These are phyloP conservation scores for Caenorhabditis becei DNA, from an alignment of 2,888 invertebrate genomes.

Conservation along the genomic window DNA sequence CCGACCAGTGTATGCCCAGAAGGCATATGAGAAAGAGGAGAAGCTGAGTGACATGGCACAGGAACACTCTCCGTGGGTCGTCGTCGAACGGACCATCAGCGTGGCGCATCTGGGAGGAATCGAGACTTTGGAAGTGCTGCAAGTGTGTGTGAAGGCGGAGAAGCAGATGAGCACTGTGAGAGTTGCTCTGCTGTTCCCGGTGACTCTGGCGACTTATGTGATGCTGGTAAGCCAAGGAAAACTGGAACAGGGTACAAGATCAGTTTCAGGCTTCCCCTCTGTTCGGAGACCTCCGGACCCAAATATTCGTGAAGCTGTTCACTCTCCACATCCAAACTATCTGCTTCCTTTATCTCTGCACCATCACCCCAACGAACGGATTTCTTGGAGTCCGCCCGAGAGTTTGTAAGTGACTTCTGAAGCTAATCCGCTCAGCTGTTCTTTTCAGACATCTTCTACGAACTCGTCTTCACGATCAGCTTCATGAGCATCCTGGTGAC, in stretches of 20 bases:
- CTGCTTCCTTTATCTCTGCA: conserved; percentile 79
- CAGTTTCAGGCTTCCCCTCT: conserved; percentile 74
- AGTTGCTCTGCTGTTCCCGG: conserved; percentile 74
- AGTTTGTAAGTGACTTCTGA: conserved; percentile 70
- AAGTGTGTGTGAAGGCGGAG: conserved; percentile 75
- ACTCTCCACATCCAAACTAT: conserved; percentile 77
- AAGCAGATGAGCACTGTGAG: conserved; percentile 77
- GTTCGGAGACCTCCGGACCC: conserved; percentile 79
- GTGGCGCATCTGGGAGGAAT: conserved; percentile 54
- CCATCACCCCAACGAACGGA: conserved; percentile 78
- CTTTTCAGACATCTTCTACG: conserved; percentile 78
- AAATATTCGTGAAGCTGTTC: conserved; percentile 77
- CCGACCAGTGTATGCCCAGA: conserved; percentile 58
- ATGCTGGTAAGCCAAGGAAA: conserved; percentile 66
- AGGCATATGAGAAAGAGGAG: conserved; percentile 53
- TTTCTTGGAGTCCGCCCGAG: conserved; percentile 77
- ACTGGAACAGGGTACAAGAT: too few species aligned
- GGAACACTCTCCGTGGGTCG: conserved; percentile 70
- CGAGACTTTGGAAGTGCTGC: conserved; percentile 65
- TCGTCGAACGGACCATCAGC: conserved; percentile 54
- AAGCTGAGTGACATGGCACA: conserved; percentile 55
- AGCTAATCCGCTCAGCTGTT: not conserved
- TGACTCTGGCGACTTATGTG: conserved; percentile 74
- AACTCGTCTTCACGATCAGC: conserved; percentile 75
- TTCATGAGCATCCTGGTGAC: conserved; percentile 76